Evolutionary conservation across 2,113 vertebrate genomes (phyloP).

Genomic region (Oxygymnocypris stewartii): DNA sequence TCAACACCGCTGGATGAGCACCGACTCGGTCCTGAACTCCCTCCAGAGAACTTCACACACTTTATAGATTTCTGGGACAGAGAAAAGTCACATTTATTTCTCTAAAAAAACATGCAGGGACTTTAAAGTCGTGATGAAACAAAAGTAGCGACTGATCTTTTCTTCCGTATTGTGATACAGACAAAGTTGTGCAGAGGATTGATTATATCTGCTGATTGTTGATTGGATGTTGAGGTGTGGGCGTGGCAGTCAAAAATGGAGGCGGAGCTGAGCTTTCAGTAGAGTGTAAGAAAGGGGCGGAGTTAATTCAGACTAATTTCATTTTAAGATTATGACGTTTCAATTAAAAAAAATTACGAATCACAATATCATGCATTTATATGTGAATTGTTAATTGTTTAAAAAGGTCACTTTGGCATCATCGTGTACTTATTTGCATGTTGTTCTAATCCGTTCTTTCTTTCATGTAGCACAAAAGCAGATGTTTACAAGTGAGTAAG

Average conservation of each 20-base stretch:
- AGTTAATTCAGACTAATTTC: background rate
- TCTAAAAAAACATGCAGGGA: no score
- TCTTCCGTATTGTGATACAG: background rate
- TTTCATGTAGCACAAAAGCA: background rate
- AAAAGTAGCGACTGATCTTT: background rate
- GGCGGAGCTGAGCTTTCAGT: background rate
- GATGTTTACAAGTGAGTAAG: background rate
- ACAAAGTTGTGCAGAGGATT: background rate
- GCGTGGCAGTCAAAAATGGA: background rate
- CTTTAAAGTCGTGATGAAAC: background rate
- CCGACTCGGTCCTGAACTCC: conserved; percentile 5
- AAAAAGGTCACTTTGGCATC: no score
- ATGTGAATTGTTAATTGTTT: no score
- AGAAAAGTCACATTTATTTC: background rate
- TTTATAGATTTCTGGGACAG: conserved; percentile 58
- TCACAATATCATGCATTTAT: no score
- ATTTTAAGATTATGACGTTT: no score
- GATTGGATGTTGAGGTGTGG: background rate
- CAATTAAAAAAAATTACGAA: no score
- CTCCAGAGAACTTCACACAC: conserved; percentile 65
- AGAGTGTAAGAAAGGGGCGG: background rate
- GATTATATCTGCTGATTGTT: background rate
- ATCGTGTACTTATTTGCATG: no score
- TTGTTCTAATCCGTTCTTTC: background rate
- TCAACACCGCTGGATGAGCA: conserved; percentile 37